A percentile compares a stretch with the other conserved stretches of the same genome.
Conservation (phyloP, 1,140 invertebrate species). For the Cherax destructor region DNA sequence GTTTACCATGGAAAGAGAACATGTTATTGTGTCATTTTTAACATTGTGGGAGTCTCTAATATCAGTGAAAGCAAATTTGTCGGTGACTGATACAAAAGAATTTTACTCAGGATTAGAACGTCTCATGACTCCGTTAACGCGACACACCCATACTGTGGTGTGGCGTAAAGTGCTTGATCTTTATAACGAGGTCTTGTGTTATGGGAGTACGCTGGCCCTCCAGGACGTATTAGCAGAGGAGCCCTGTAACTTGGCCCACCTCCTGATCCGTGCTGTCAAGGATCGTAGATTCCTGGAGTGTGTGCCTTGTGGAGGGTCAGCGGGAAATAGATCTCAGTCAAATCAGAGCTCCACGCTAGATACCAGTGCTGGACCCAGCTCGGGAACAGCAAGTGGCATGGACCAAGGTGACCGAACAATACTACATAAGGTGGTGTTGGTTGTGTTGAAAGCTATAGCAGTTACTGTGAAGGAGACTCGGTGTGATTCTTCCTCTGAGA, state of each 20-base stretch:
- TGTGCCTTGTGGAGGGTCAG: slow-evolving; percentile 78
- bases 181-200: slow-evolving; percentile 92
- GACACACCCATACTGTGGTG: slow-evolving; percentile 85
- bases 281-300: slow-evolving; percentile 86
- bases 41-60: slow-evolving; percentile 93
- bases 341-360: slow-evolving; percentile 31
- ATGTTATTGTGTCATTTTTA: slow-evolving; percentile 86
- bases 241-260: slow-evolving; percentile 88
- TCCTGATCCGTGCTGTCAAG: slow-evolving; percentile 89
- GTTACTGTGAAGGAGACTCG: slow-evolving; percentile 92
- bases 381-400: slow-evolving; percentile 48
- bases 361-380: slow-evolving; percentile 47
- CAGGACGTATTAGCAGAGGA: slow-evolving; percentile 91
- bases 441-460: slow-evolving; percentile 91
- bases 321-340: slow-evolving; percentile 72
- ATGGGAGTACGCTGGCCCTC: slow-evolving; percentile 90
- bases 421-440: slow-evolving; percentile 88
- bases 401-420: slow-evolving; percentile 80
- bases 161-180: slow-evolving; percentile 89
- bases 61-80: slow-evolving; percentile 91
- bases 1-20: slow-evolving; percentile 79
- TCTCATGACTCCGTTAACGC: slow-evolving; percentile 84
- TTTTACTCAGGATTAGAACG: slow-evolving; percentile 90
- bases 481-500: slow-evolving; percentile 83
- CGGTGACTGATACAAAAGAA: slow-evolving; percentile 90